Evolutionary conservation across 2,797 vertebrate genomes (phyloP).

Genomic region (Enteromius unitaeniatus): DNA sequence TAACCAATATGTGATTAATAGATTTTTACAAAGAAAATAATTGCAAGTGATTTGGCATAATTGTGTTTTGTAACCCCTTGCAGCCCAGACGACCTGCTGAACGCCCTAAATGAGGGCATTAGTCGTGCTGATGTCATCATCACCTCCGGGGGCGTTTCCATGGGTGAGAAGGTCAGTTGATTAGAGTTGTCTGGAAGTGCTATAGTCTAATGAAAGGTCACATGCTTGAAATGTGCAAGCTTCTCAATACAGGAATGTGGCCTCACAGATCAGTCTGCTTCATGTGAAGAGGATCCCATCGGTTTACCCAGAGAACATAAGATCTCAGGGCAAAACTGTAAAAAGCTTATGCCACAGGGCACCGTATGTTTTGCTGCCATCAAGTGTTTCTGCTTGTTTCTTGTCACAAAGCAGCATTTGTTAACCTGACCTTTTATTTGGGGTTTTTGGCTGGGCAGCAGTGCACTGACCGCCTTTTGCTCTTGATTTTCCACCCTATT

Average conservation of each 20-base stretch:
- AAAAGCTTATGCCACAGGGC: neutral
- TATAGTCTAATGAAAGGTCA: constrained; percentile 11
- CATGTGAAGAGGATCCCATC: neutral
- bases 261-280: neutral
- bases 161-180: constrained; percentile 96
- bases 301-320: neutral
- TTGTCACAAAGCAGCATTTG: constrained; percentile 17
- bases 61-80: constrained; percentile 60
- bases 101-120: constrained; percentile 97
- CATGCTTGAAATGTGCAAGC: constrained; percentile 13
- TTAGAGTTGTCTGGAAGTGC: constrained; percentile 1
- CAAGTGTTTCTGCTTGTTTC: constrained; percentile 39
- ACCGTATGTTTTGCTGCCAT: constrained; percentile 37
- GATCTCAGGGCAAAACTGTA: neutral
- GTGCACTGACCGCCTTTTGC: constrained; percentile 3
- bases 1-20: neutral
- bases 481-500: constrained; percentile 37
- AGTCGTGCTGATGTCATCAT: constrained; percentile 99
- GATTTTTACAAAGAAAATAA: neutral
- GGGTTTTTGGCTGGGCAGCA: constrained; percentile 24
- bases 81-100: constrained; percentile 97
- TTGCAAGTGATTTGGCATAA: neutral
- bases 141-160: constrained; percentile 98
- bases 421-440: constrained; percentile 38
- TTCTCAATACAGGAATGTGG: neutral